Percentiles rank a stretch among this genome's conserved stretches.
Evolutionary conservation across 2,888 invertebrate species (phyloP).

Genomic region (Luperina testacea): DNA sequence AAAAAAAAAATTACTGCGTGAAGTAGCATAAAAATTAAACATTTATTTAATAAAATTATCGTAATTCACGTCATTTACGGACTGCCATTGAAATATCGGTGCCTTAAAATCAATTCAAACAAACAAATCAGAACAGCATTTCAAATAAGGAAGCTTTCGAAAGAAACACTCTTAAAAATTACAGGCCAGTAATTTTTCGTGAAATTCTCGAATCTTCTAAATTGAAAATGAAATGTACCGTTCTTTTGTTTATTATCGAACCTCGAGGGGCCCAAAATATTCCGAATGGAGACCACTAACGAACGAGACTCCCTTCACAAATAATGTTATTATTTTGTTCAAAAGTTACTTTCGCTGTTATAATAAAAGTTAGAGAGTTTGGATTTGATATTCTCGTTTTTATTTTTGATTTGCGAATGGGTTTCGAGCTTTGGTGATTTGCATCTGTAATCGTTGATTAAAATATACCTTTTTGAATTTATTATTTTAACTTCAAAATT

Average conservation of each 20-base stretch:
- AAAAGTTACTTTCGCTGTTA: conserved; percentile 36
- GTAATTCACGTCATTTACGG: too few species aligned
- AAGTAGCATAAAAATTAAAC: too few species aligned
- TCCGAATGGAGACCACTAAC: conserved; percentile 37
- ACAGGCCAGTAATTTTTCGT: background rate
- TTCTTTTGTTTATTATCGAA: conserved; percentile 37
- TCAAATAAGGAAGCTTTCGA: background rate
- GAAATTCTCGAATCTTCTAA: conserved; percentile 6
- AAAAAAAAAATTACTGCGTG: too few species aligned
- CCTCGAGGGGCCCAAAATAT: conserved; percentile 13
- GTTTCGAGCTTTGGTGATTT: background rate
- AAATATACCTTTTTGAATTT: background rate
- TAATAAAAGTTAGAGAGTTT: conserved; percentile 40
- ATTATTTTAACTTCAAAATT: background rate
- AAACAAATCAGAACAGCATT: background rate
- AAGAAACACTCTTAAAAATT: background rate
- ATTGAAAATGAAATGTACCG: conserved; percentile 3
- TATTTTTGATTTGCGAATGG: conserved; percentile 1
- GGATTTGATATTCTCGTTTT: background rate
- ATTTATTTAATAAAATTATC: too few species aligned
- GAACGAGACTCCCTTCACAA: conserved; percentile 34
- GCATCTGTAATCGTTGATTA: background rate
- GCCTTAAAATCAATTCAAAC: background rate
- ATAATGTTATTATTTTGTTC: conserved; percentile 51
- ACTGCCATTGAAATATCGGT: too few species aligned